Conservation (phyloP, 2,888 invertebrate species). For the Sclerodermus sp. region DNA sequence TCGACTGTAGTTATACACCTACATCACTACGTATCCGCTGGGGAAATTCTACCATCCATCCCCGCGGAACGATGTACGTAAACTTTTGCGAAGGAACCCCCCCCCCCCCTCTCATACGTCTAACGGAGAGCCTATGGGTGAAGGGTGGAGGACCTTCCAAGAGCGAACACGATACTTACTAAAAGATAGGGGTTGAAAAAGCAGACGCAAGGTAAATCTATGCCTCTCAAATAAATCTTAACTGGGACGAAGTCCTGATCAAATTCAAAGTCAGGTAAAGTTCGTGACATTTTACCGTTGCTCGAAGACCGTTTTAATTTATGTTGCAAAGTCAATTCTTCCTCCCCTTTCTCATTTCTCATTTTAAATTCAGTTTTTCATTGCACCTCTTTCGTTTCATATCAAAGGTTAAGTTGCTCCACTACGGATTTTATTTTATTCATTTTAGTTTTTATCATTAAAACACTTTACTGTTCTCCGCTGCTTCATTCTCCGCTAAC, state of each 20-base stretch:
- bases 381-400: too few species aligned
- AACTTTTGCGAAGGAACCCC: constrained; percentile 40
- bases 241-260: constrained; percentile 9
- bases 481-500: too few species aligned
- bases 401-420: too few species aligned
- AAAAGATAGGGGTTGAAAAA: constrained; percentile 24
- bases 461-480: too few species aligned
- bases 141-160: constrained; percentile 12
- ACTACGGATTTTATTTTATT: too few species aligned
- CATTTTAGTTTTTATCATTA: too few species aligned
- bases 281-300: too few species aligned
- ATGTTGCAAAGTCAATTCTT: too few species aligned
- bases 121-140: constrained; percentile 21
- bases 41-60: constrained; percentile 44
- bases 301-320: too few species aligned
- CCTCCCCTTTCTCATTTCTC: too few species aligned
- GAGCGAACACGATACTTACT: constrained; percentile 23
- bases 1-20: constrained; percentile 25
- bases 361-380: too few species aligned
- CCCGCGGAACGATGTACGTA: constrained; percentile 33
- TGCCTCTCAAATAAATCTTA: constrained; percentile 27
- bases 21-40: constrained; percentile 30
- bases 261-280: constrained; percentile 9
- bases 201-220: constrained; percentile 22
- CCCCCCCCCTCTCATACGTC: constrained; percentile 18